These are phyloP conservation scores for Drosophila truncata DNA, from an alignment of 1,140 invertebrate species.

Conservation along the genomic window DNA sequence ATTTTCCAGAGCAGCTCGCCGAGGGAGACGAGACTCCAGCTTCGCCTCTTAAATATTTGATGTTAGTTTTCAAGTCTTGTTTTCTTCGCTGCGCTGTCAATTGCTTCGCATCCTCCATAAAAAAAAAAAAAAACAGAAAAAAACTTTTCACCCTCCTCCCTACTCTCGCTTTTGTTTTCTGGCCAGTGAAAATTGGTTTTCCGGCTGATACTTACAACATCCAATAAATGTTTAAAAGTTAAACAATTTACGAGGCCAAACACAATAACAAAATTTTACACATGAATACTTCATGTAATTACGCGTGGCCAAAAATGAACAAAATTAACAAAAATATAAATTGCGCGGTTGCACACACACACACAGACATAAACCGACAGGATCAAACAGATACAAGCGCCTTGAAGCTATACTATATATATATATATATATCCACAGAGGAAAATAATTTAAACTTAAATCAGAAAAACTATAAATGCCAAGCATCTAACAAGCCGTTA, in stretches of 20 bases:
- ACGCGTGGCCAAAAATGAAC: constrained; percentile 66
- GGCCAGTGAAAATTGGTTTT: constrained; percentile 35
- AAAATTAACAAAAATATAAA: constrained; percentile 68
- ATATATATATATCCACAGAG: constrained; percentile 2
- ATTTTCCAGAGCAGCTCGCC: constrained; percentile 13
- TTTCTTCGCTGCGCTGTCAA: constrained; percentile 27
- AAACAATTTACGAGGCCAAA: constrained; percentile 46
- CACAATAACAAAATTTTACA: constrained; percentile 67
- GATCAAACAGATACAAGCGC: constrained; percentile 22
- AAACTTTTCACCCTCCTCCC: background rate
- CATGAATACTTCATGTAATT: constrained; percentile 81
- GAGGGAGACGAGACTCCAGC: background rate
- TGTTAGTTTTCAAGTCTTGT: constrained; percentile 33
- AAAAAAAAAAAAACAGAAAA: constrained; percentile 1
- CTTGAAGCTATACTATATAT: constrained; percentile 18
- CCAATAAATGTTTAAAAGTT: constrained; percentile 61
- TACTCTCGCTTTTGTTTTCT: background rate
- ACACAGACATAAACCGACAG: constrained; percentile 13
- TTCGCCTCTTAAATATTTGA: constrained; percentile 49
- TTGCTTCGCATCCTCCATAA: constrained; percentile 3
- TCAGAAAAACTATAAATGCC: background rate
- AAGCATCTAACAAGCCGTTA: background rate
- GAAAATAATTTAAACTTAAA: background rate
- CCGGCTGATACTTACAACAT: constrained; percentile 27
- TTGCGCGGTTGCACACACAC: constrained; percentile 38